Percentiles rank a stretch among this genome's conserved stretches.
phyloP scores from a whole-genome alignment of 2,888 invertebrate species.

The Hypolimnas misippus region DNA sequence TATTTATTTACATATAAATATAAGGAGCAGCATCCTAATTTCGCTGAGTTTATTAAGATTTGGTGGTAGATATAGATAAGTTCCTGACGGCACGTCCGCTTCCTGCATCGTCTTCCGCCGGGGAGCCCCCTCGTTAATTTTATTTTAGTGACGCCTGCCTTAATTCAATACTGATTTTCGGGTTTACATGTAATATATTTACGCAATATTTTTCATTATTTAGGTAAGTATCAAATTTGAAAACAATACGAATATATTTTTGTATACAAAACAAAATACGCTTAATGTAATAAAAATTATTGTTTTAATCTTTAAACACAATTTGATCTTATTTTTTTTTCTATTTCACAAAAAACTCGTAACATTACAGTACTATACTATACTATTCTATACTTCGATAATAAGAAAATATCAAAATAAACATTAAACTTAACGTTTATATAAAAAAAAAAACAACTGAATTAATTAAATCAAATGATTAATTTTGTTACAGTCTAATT shows the following conservation, averaged over 20 bases:
- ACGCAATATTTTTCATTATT: slow-evolving; percentile 14
- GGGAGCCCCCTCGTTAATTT: slow-evolving; percentile 75
- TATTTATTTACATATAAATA: slow-evolving; percentile 27
- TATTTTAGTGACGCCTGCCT: slow-evolving; percentile 73
- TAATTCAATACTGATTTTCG: slow-evolving; percentile 63
- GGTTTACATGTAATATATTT: slow-evolving; percentile 22
- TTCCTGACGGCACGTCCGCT: slow-evolving; percentile 63
- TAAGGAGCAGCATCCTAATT: slow-evolving; percentile 44
- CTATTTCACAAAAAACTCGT: too few species aligned
- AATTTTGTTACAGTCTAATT: slow-evolving; percentile 34
- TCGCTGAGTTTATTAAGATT: slow-evolving; percentile 70
- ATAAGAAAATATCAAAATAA: too few species aligned
- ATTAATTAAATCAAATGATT: slow-evolving; percentile 13
- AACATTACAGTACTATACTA: too few species aligned
- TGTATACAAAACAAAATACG: too few species aligned
- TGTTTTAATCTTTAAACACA: too few species aligned
- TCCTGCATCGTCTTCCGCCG: slow-evolving; percentile 70
- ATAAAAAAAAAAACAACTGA: not conserved
- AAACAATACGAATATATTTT: too few species aligned
- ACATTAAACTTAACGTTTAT: not conserved
- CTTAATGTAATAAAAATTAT: too few species aligned
- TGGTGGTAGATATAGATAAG: slow-evolving; percentile 67
- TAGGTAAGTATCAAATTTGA: too few species aligned
- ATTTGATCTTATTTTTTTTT: too few species aligned
- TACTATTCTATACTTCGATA: too few species aligned